phyloP scores from a whole-genome alignment of 2,888 invertebrate species.

The Onthophagus sagittarius region DNA sequence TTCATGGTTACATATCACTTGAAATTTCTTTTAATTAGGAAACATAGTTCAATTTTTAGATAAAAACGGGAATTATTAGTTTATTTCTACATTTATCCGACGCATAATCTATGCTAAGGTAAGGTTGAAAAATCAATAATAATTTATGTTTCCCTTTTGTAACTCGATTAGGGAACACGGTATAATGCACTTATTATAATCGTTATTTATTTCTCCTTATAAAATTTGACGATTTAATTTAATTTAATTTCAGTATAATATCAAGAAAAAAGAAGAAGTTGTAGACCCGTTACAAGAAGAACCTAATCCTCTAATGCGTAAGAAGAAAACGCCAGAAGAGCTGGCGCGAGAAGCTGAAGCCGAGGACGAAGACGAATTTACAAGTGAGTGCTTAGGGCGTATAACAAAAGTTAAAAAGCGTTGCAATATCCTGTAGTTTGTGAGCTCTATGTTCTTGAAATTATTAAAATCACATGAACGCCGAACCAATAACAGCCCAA shows the following conservation, averaged over 20 bases:
- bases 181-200: too few relatives aligned
- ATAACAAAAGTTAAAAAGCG: slow-evolving; percentile 41
- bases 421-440: slow-evolving; percentile 41
- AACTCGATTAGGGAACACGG: too few relatives aligned
- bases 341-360: slow-evolving; percentile 94
- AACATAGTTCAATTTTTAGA: too few relatives aligned
- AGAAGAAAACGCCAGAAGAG: slow-evolving; percentile 98
- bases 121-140: too few relatives aligned
- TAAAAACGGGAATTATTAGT: too few relatives aligned
- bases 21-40: too few relatives aligned
- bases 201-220: too few relatives aligned
- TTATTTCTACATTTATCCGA: too few relatives aligned
- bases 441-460: neutral
- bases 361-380: slow-evolving; percentile 93
- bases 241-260: slow-evolving; percentile 79
- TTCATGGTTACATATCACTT: too few relatives aligned
- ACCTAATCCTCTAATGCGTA: slow-evolving; percentile 92
- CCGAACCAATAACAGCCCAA: neutral
- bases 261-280: slow-evolving; percentile 94
- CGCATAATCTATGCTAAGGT: too few relatives aligned
- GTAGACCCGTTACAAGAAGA: slow-evolving; percentile 81
- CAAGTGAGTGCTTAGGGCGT: slow-evolving; percentile 66
- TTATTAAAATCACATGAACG: neutral
- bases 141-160: too few relatives aligned
- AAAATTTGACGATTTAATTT: too few relatives aligned